phyloP scores from a whole-genome alignment of 2,888 invertebrate genomes.

The Oligia fasciuncula region DNA sequence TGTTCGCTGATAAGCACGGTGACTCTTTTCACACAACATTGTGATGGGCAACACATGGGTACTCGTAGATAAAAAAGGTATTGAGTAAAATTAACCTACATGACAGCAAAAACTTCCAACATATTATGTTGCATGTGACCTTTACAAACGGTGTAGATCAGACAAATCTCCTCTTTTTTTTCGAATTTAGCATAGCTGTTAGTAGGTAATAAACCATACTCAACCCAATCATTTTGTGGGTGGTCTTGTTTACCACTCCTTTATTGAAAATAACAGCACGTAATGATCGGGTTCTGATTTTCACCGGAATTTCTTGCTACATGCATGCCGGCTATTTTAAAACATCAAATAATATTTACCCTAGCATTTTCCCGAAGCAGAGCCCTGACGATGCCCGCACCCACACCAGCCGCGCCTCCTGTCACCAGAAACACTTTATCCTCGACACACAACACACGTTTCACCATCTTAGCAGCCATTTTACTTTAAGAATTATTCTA shows the following conservation, averaged over 20 bases:
- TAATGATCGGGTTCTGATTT: background rate
- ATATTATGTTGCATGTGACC: too few species aligned
- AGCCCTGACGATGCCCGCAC: conserved; percentile 80
- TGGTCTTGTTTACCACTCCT: too few species aligned
- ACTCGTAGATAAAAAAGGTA: background rate
- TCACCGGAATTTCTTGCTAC: background rate
- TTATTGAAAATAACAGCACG: conserved; percentile 2
- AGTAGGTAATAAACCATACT: too few species aligned
- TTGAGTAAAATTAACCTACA: background rate
- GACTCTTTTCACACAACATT: conserved; percentile 1
- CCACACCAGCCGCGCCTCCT: conserved; percentile 84
- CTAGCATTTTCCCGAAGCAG: conserved; percentile 80
- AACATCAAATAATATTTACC: conserved; percentile 65
- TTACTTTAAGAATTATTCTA: conserved; percentile 15
- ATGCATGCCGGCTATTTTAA: background rate
- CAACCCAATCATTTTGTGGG: too few species aligned
- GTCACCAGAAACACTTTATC: conserved; percentile 85
- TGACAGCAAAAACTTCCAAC: too few species aligned
- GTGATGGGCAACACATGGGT: conserved; percentile 10
- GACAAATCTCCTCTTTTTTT: too few species aligned
- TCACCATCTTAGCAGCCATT: conserved; percentile 66
- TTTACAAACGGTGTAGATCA: too few species aligned
- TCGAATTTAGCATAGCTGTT: too few species aligned
- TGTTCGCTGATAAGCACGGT: background rate
- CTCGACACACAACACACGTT: conserved; percentile 69